Percentiles rank a stretch among this genome's conserved stretches.
Evolutionary conservation across 2,113 vertebrate species (phyloP).

Genomic region (Ranitomeya imitator): DNA sequence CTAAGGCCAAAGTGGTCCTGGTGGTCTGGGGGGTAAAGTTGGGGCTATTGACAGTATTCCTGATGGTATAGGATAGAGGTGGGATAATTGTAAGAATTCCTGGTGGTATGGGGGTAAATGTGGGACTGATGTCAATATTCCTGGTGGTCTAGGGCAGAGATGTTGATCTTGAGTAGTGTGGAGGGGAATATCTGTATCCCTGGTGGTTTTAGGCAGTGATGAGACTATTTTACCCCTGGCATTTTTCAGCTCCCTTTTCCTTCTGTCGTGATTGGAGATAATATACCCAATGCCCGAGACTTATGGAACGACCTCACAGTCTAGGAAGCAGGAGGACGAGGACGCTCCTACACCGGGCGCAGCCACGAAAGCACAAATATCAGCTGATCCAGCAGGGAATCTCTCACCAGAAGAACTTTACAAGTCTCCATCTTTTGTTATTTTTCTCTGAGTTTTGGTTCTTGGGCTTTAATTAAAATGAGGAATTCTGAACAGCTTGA

Average conservation of each 20-base stretch:
- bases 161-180: no score
- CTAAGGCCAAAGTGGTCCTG: background rate
- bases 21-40: background rate
- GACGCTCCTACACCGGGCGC: background rate
- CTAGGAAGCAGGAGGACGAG: background rate
- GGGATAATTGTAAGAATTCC: no score
- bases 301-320: no score
- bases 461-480: constrained; percentile 48
- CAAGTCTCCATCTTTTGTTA: background rate
- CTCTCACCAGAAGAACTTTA: background rate
- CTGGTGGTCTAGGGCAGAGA: background rate
- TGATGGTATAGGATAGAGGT: no score
- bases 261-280: no score
- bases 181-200: background rate
- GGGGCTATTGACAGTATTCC: no score
- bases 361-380: background rate
- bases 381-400: background rate
- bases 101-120: no score
- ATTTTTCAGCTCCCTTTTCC: no score
- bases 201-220: no score
- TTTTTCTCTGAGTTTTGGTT: background rate
- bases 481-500: constrained; percentile 51
- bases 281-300: no score
- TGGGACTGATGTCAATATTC: background rate
- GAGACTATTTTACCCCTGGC: no score